Evolutionary conservation across 2,888 invertebrate genomes (phyloP), one percentile per base, ranked within the genome.

Genomic region (Dynastes tityus): DNA sequence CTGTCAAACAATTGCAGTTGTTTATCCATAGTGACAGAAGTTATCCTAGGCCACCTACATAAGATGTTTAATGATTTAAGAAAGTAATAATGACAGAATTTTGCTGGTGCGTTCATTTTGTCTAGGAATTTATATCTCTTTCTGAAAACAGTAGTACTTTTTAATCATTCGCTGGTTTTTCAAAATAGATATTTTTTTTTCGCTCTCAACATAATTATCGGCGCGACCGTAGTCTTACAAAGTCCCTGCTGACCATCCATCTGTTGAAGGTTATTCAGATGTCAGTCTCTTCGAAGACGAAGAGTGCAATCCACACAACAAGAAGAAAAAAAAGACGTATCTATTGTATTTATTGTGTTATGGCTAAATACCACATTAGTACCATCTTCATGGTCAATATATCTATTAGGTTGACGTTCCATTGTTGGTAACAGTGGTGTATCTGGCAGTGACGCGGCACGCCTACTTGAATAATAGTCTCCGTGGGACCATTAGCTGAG

Each of bases 351-450:
- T 70, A 32, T 71, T 64, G 49, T 71, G 77, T 77, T 70, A 77
- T 63, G 27, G 58, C 63, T 77, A 77, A 71, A 77, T 77, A 77
- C 64, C 32, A 58, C 71, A 77, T 77, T 77, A 77, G 77, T 71
- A 77, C 77, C 70, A 77, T 77, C 71, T 77, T 77, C 77, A 77
- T 32, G 77, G 77, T 77, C 77, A 77, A 77, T 77, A 77, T 77
- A 77, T 77, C 77, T 77, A 77, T 71, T 77, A 71, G 77, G 61
- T 61, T 77, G 77, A 71, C 71, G 70, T 71, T 55, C 49, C 53
- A 71, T 71, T 71, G 71, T 71, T 58, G 71, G 51, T 32, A 27
- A 61, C 63, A 49, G 61, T 61, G 51, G 49, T 45, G 63, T 61
- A 61, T 63, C 77, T 70, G 40, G 70, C 77, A 76, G 67, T 55